Evolutionary conservation across 64 coral and sea anemone species (phyloP).

Genomic region (Dendrophyllia cribrosa): DNA sequence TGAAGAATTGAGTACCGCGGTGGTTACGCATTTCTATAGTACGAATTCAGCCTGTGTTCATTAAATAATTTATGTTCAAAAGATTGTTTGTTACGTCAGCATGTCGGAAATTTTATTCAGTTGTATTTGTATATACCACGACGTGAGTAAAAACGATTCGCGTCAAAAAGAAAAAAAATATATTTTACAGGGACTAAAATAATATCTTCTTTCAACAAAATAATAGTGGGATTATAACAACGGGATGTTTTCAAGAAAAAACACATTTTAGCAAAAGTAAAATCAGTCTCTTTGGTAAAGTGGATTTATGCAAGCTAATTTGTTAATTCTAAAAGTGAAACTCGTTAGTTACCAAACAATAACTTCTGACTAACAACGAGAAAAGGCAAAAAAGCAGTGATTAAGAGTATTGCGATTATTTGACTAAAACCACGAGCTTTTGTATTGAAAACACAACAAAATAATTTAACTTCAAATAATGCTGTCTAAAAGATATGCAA

Average conservation of each 20-base stretch:
- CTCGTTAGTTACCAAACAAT: background rate
- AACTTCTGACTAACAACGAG: background rate
- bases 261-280: background rate
- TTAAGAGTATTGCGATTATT: background rate
- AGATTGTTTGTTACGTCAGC: slow-evolving; percentile 14
- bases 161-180: no score
- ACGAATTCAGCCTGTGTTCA: slow-evolving; percentile 15
- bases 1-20: background rate
- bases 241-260: no score
- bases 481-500: background rate
- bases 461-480: background rate
- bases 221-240: no score
- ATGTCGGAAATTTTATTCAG: background rate
- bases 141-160: background rate
- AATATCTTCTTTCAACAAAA: no score
- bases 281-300: background rate
- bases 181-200: no score
- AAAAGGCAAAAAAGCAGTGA: background rate
- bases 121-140: no score
- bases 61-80: slow-evolving; percentile 20
- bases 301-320: background rate
- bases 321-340: background rate
- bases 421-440: background rate
- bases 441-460: background rate
- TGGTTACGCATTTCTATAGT: slow-evolving; percentile 13